Conservation (phyloP, 2,797 vertebrate genomes). For the Ceryle rudis region DNA sequence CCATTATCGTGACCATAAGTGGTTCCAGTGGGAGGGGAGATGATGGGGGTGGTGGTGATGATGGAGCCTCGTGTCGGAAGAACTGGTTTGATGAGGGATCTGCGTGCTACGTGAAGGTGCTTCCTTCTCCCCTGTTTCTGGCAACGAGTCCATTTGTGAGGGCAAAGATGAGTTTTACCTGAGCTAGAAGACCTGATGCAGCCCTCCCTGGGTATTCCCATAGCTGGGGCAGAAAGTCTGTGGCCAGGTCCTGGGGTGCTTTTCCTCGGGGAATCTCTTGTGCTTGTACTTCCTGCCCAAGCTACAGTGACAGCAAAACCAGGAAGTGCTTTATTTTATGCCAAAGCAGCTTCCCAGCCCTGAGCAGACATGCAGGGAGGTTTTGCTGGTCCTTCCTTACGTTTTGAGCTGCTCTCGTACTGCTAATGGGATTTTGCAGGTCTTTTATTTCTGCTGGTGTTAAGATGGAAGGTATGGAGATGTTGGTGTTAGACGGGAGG, state of each 20-base stretch:
- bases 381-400: not conserved
- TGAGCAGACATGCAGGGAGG: rapidly evolving
- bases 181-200: not conserved
- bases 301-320: not conserved
- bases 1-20: rapidly evolving
- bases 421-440: not conserved
- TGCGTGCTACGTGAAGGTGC: rapidly evolving
- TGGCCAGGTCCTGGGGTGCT: not conserved
- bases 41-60: rapidly evolving
- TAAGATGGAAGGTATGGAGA: not conserved
- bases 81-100: rapidly evolving
- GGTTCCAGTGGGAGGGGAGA: not conserved
- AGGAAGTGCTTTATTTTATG: not conserved
- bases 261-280: not conserved
- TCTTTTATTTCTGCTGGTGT: not conserved
- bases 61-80: not conserved
- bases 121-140: rapidly evolving
- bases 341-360: not conserved
- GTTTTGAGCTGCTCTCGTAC: not conserved
- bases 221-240: rapidly evolving
- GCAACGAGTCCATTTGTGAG: not conserved
- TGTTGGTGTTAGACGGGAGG: not conserved
- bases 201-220: not conserved
- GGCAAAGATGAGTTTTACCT: not conserved
- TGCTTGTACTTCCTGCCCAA: not conserved